Conservation (phyloP, 2,797 vertebrate species). For the Gephyroberyx darwinii region DNA sequence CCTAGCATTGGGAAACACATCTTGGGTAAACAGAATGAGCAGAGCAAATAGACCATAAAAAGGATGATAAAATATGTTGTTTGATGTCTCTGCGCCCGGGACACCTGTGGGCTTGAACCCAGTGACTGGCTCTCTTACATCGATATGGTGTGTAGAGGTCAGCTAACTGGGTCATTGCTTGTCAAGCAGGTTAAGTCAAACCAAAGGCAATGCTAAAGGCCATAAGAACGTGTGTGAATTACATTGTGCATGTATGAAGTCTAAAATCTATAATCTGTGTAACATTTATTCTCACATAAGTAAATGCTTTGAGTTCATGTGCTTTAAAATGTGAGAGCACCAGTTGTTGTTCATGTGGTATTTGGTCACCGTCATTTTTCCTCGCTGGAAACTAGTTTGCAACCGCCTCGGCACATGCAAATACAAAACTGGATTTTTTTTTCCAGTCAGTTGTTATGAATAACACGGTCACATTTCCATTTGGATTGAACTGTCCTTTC, state of each 20-base stretch:
- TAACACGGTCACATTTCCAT: slow-evolving; percentile 37
- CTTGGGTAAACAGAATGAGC: slow-evolving; percentile 52
- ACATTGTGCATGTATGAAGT: background rate
- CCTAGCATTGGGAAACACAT: slow-evolving; percentile 58
- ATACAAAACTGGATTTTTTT: slow-evolving; percentile 3
- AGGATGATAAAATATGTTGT: slow-evolving; percentile 67
- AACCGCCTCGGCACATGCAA: background rate
- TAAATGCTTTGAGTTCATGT: too few species aligned
- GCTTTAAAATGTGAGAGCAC: too few species aligned
- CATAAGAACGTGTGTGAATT: background rate
- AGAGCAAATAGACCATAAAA: slow-evolving; percentile 69
- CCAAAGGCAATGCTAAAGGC: slow-evolving; percentile 15
- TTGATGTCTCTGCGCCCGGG: slow-evolving; percentile 71
- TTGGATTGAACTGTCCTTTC: slow-evolving; percentile 47
- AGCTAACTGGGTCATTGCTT: slow-evolving; percentile 64
- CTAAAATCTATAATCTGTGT: background rate
- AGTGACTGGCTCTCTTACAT: slow-evolving; percentile 57
- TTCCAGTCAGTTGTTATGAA: slow-evolving; percentile 34
- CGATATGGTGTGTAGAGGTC: slow-evolving; percentile 41
- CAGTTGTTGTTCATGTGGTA: too few species aligned
- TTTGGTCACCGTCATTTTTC: too few species aligned
- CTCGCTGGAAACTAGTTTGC: background rate
- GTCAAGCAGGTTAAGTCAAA: slow-evolving; percentile 51
- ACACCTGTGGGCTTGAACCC: slow-evolving; percentile 75
- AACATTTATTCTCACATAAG: background rate